phyloP scores from a whole-genome alignment of 2,113 vertebrate genomes.

The Egretta garzetta region DNA sequence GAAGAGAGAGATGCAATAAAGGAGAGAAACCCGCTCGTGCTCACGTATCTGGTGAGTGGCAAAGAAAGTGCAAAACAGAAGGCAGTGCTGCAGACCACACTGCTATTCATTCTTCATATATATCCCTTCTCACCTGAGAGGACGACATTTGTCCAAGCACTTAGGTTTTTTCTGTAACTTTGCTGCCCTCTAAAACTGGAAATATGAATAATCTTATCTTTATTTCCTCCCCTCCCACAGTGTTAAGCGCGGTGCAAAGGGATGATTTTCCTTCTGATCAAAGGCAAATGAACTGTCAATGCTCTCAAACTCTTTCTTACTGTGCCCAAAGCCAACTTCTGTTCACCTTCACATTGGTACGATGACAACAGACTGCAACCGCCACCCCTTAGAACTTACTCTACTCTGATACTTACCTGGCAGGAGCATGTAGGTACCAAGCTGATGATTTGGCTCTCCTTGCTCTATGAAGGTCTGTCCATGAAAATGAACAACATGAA shows the following conservation, averaged over 20 bases:
- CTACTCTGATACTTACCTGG: conserved; percentile 80
- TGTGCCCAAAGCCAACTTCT: background rate
- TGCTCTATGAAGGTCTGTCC: conserved; percentile 91
- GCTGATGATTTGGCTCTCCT: conserved; percentile 77
- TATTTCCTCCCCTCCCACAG: background rate
- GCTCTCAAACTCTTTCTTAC: background rate
- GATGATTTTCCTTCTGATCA: background rate
- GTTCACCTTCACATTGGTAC: background rate
- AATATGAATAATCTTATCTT: no score
- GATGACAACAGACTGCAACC: background rate
- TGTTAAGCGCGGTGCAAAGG: background rate
- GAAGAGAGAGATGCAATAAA: background rate
- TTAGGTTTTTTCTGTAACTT: background rate
- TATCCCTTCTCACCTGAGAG: background rate
- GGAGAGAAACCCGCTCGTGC: background rate
- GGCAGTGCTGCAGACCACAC: background rate
- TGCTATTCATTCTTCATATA: background rate
- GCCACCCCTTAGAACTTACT: background rate
- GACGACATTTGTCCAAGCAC: background rate
- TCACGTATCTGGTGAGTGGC: background rate
- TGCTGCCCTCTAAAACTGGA: no score
- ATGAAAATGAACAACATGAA: conserved; percentile 91
- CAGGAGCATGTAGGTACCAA: conserved; percentile 86
- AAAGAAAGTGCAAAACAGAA: background rate
- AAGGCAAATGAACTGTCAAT: background rate